Conservation (phyloP, 2,797 vertebrate genomes). For the Danio kyathit region DNA sequence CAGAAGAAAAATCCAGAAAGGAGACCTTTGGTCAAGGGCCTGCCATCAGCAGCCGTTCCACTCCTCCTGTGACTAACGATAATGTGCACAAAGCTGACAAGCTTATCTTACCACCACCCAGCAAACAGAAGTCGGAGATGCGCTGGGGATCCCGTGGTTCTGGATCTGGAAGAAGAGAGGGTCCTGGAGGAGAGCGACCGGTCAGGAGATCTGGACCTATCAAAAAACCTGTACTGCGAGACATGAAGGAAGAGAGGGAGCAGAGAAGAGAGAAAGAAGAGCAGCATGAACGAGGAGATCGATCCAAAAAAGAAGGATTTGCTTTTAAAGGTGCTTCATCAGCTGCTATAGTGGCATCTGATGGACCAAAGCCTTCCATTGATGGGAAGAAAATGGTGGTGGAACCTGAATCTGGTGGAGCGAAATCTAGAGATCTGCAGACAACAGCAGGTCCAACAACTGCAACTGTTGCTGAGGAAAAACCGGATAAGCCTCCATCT, state of each 20-base stretch:
- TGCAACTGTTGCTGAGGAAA: constrained; percentile 86
- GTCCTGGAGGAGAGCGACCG: constrained; percentile 86
- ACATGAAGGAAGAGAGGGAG: constrained; percentile 98
- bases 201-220: constrained; percentile 94
- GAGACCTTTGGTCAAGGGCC: constrained; percentile 84
- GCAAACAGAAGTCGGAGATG: constrained; percentile 92
- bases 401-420: constrained; percentile 65
- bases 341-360: constrained; percentile 69
- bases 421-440: constrained; percentile 75
- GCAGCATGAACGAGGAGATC: constrained; percentile 82
- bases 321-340: constrained; percentile 66
- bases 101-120: constrained; percentile 75
- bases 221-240: constrained; percentile 96
- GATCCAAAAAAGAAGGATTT: constrained; percentile 74
- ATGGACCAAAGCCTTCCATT: constrained; percentile 71
- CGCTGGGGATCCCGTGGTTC: constrained; percentile 91
- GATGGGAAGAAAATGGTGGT: constrained; percentile 81
- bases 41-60: constrained; percentile 74
- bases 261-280: constrained; percentile 94
- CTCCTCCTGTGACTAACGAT: constrained; percentile 78
- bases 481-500: constrained; percentile 79
- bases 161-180: constrained; percentile 86
- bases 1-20: constrained; percentile 87
- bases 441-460: constrained; percentile 75
- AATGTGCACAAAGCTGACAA: constrained; percentile 90